A percentile compares a stretch with the other conserved stretches of the same genome.
These are phyloP conservation scores for Oryzias celebensis DNA, from an alignment of 2,113 vertebrate genomes.

Conservation along the genomic window DNA sequence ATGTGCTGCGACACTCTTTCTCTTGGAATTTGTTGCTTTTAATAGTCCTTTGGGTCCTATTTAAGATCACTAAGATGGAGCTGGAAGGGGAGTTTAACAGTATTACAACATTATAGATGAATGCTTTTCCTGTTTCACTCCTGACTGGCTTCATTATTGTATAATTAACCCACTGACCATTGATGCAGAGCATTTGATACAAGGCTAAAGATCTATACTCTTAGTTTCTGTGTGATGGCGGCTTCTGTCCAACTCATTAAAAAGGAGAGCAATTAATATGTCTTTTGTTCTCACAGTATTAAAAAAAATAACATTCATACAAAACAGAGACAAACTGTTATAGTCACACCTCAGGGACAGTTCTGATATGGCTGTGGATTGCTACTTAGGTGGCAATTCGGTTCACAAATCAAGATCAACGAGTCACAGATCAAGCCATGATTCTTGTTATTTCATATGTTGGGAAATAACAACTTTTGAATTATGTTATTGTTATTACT, in stretches of 20 bases:
- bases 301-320: conserved; percentile 3
- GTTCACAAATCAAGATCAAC: too few relatives aligned
- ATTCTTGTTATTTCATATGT: too few relatives aligned
- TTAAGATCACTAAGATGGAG: conserved; percentile 66
- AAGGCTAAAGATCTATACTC: conserved; percentile 19
- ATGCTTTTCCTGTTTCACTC: conserved; percentile 51
- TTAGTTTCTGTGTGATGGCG: neutral
- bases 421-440: too few relatives aligned
- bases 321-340: too few relatives aligned
- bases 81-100: conserved; percentile 48
- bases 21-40: conserved; percentile 48
- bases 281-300: neutral
- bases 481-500: too few relatives aligned
- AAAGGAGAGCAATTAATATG: conserved; percentile 6
- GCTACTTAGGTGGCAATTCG: too few relatives aligned
- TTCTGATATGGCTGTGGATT: too few relatives aligned
- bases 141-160: conserved; percentile 63
- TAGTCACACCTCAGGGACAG: too few relatives aligned
- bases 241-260: conserved; percentile 11
- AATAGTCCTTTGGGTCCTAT: conserved; percentile 60
- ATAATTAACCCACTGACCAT: conserved; percentile 48
- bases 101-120: conserved; percentile 56
- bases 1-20: conserved; percentile 5
- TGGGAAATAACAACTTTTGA: too few relatives aligned
- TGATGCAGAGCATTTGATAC: conserved; percentile 34